A percentile compares a stretch with the other conserved stretches of the same genome.
Evolutionary conservation across 2,113 vertebrate species (phyloP).

Genomic region (Motacilla tschutschensis): DNA sequence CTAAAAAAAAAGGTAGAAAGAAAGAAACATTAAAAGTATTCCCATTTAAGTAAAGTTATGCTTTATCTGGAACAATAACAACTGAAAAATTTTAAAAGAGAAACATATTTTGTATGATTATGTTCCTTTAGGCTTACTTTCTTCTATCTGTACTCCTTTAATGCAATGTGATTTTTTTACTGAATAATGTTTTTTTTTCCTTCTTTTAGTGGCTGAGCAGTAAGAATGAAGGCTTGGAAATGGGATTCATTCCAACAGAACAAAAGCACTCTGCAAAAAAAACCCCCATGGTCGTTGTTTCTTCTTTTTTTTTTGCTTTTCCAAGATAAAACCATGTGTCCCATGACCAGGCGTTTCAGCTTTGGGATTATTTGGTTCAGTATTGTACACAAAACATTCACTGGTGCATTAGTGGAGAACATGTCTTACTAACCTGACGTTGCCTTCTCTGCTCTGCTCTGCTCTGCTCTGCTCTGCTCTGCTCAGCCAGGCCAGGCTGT

Average conservation of each 20-base stretch:
- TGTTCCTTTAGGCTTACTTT: conserved; percentile 38
- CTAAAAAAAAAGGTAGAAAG: not conserved
- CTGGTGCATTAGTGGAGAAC: not conserved
- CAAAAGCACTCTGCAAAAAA: not conserved
- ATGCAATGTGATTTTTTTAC: not conserved
- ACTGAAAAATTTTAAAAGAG: conserved; percentile 32
- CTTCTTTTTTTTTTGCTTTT: not conserved
- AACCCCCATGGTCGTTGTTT: fast-evolving
- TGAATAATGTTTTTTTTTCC: not conserved
- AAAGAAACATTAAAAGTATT: not conserved
- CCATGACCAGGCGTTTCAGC: not conserved
- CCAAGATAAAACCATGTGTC: not conserved
- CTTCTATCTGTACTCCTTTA: not conserved
- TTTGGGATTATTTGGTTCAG: not conserved
- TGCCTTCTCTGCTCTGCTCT: not conserved
- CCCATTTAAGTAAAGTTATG: not conserved
- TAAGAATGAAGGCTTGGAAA: not conserved
- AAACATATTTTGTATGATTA: conserved; percentile 31
- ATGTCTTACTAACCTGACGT: not conserved
- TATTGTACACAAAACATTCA: not conserved
- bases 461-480: not conserved
- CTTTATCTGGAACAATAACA: conserved; percentile 22
- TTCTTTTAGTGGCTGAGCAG: not conserved
- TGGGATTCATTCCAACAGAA: not conserved
- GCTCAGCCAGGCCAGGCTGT: fast-evolving